Evolutionary conservation across 2,113 vertebrate genomes (phyloP).

Genomic region (Entelurus aequoreus): DNA sequence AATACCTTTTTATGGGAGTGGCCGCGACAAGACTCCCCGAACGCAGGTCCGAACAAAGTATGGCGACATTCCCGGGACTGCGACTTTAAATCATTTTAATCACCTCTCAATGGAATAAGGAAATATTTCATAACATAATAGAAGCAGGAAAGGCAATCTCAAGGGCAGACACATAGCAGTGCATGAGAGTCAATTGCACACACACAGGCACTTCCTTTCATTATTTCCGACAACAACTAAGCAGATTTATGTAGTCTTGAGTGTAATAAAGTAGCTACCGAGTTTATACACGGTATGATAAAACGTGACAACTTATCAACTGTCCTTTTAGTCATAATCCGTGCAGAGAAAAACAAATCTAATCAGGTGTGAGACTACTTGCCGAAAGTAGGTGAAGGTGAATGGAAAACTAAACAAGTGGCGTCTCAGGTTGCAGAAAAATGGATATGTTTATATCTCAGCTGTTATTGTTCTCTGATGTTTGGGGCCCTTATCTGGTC

Average conservation of each 20-base stretch:
- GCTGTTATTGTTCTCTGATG: neutral
- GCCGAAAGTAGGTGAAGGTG: conserved; percentile 8
- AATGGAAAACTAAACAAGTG: conserved; percentile 15
- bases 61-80: conserved; percentile 43
- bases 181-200: conserved; percentile 18
- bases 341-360: neutral
- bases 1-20: neutral
- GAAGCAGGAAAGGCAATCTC: conserved; percentile 33
- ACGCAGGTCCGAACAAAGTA: conserved; percentile 35
- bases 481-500: conserved; percentile 6
- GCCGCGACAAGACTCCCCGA: conserved; percentile 28
- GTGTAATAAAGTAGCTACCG: conserved; percentile 2
- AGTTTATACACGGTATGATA: neutral
- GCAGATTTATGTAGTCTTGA: neutral
- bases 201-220: conserved; percentile 11
- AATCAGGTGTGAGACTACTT: neutral
- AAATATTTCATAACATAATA: conserved; percentile 57
- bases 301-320: conserved; percentile 6
- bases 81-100: conserved; percentile 51
- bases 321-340: neutral
- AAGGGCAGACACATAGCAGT: conserved; percentile 9
- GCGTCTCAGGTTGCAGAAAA: neutral
- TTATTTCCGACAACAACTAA: conserved; percentile 25
- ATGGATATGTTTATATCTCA: neutral
- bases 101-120: conserved; percentile 53